phyloP scores from a whole-genome alignment of 1,140 invertebrate species.

The Drosophila nebulosa region DNA sequence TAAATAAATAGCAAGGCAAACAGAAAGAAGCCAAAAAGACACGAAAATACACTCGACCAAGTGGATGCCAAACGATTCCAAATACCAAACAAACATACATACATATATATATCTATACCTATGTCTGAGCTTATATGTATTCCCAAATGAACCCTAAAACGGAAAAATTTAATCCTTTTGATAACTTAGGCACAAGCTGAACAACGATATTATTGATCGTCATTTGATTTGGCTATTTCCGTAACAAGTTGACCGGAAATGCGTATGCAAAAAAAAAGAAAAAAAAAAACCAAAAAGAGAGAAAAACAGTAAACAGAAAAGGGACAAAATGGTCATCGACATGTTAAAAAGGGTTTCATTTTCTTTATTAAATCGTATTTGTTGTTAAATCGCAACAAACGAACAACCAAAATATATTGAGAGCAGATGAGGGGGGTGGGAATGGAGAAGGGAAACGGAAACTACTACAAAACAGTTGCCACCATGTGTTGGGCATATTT shows the following conservation, averaged over 20 bases:
- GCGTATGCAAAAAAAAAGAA: slow-evolving; percentile 41
- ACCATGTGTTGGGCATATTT: slow-evolving; percentile 20
- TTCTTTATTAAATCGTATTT: slow-evolving; percentile 71
- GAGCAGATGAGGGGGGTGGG: slow-evolving; percentile 20
- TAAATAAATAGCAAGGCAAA: slow-evolving; percentile 56
- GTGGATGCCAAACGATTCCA: slow-evolving; percentile 30
- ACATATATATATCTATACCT: not conserved
- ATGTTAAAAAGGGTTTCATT: slow-evolving; percentile 52
- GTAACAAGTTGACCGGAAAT: slow-evolving; percentile 59
- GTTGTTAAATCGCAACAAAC: slow-evolving; percentile 58
- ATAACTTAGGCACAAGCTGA: slow-evolving; percentile 43
- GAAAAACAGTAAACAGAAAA: not conserved
- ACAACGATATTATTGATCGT: slow-evolving; percentile 66
- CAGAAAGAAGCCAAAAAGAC: slow-evolving; percentile 31
- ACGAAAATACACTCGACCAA: slow-evolving; percentile 11
- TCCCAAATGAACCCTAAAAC: slow-evolving; percentile 42
- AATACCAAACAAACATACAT: not conserved
- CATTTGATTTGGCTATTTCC: slow-evolving; percentile 67
- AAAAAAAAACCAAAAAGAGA: not conserved
- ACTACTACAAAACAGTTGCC: slow-evolving; percentile 19
- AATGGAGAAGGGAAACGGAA: not conserved
- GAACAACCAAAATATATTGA: not conserved
- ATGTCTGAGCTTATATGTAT: slow-evolving; percentile 1
- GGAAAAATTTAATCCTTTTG: slow-evolving; percentile 56
- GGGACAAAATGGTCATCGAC: slow-evolving; percentile 24